Percentiles rank a stretch among this genome's conserved stretches.
These are phyloP conservation scores for Xenops minutus DNA, from an alignment of 2,797 vertebrate genomes.

Conservation along the genomic window DNA sequence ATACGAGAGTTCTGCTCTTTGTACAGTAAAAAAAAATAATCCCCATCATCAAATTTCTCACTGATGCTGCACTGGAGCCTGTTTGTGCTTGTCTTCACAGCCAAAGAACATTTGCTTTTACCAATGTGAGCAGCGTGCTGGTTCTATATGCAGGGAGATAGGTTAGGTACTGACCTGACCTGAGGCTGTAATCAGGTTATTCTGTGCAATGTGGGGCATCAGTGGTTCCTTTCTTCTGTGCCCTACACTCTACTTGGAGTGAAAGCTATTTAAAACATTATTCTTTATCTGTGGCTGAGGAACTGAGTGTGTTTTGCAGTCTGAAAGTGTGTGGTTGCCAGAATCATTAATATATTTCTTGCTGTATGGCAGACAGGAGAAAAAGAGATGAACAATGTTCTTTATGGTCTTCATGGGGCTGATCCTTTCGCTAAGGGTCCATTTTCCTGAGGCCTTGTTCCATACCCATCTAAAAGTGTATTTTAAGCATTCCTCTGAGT, in stretches of 20 bases:
- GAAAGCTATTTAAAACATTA: neutral
- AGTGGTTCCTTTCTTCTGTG: neutral
- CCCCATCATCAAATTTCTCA: neutral
- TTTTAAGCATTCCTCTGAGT: neutral
- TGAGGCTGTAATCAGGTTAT: neutral
- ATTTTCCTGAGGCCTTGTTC: neutral
- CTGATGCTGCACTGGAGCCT: neutral
- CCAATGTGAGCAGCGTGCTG: neutral
- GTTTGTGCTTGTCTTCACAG: neutral
- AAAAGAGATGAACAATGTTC: neutral
- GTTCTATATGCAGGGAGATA: neutral
- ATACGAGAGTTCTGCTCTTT: conserved; percentile 21
- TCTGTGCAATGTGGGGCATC: neutral
- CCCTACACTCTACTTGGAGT: neutral
- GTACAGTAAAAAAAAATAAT: neutral
- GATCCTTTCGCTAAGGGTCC: neutral
- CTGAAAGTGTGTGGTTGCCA: neutral
- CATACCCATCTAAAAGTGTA: neutral
- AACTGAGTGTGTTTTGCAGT: neutral
- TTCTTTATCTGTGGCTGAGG: neutral
- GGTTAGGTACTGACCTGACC: neutral
- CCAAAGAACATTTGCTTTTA: neutral
- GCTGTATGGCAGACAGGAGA: neutral
- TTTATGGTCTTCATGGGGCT: neutral
- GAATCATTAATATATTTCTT: neutral